Evolutionary conservation across 1,140 invertebrate species (phyloP).

Genomic region (Cyclina sinensis): DNA sequence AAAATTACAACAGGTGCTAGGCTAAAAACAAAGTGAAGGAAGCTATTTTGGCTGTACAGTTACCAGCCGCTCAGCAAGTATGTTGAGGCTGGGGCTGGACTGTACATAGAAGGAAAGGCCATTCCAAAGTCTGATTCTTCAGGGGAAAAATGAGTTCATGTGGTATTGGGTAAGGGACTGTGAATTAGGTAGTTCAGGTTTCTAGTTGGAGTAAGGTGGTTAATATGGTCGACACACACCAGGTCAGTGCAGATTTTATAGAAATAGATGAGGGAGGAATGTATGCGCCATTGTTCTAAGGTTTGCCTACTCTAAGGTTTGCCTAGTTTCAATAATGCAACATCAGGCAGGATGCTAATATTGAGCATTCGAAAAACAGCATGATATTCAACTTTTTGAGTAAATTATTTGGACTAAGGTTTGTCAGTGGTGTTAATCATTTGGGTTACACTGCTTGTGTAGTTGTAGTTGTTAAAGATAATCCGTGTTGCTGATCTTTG

Average conservation of each 20-base stretch:
- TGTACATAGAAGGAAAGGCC: neutral
- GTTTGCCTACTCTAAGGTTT: too few species aligned
- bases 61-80: neutral
- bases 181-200: conserved; percentile 15
- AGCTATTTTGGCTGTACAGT: neutral
- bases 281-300: too few species aligned
- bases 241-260: conserved; percentile 6
- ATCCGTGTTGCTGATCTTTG: too few species aligned
- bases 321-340: too few species aligned
- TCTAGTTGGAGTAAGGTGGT: conserved; percentile 3
- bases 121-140: conserved; percentile 10
- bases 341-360: too few species aligned
- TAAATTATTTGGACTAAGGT: too few species aligned
- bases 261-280: neutral
- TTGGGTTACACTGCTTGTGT: too few species aligned
- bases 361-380: too few species aligned
- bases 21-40: neutral
- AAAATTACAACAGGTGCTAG: neutral
- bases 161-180: neutral
- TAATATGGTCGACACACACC: neutral
- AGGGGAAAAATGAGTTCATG: neutral
- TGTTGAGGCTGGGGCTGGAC: conserved; percentile 5
- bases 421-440: too few species aligned
- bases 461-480: too few species aligned
- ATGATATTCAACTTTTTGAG: too few species aligned